These are phyloP conservation scores for Dasyurus viverrinus DNA, from an alignment of 2,113 vertebrate genomes.

Conservation along the genomic window DNA sequence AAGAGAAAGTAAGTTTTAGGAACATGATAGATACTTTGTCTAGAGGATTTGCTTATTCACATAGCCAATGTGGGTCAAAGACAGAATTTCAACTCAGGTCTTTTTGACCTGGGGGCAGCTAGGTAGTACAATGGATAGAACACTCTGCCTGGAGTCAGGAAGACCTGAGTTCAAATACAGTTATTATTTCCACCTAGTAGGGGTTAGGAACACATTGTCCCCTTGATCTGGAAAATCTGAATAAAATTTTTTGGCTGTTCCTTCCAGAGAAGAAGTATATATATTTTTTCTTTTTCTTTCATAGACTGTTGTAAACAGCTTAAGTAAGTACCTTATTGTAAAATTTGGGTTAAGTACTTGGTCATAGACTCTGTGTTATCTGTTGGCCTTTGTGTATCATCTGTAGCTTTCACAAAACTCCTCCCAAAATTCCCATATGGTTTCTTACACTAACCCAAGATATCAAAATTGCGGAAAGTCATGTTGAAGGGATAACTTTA, in stretches of 20 bases:
- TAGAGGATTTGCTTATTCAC: background rate
- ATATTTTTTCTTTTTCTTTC: background rate
- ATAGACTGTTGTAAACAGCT: background rate
- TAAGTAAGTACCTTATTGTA: background rate
- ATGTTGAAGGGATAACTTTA: background rate
- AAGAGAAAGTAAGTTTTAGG: background rate
- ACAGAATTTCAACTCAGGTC: background rate
- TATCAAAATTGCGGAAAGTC: background rate
- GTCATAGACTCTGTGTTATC: background rate
- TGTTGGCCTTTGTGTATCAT: background rate
- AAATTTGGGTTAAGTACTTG: background rate
- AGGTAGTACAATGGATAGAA: background rate
- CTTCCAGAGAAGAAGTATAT: background rate
- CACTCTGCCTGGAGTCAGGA: background rate
- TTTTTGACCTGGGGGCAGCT: background rate
- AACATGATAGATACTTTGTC: background rate
- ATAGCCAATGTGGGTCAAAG: background rate
- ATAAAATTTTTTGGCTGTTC: background rate
- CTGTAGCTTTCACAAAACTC: background rate
- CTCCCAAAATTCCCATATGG: background rate
- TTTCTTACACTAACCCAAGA: background rate
- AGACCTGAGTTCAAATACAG: background rate
- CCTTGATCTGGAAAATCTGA: background rate
- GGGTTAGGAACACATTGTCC: no score
- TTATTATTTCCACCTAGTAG: background rate